These are phyloP conservation scores for Clepsis dumicolana DNA, from an alignment of 2,888 invertebrate species.

Conservation along the genomic window DNA sequence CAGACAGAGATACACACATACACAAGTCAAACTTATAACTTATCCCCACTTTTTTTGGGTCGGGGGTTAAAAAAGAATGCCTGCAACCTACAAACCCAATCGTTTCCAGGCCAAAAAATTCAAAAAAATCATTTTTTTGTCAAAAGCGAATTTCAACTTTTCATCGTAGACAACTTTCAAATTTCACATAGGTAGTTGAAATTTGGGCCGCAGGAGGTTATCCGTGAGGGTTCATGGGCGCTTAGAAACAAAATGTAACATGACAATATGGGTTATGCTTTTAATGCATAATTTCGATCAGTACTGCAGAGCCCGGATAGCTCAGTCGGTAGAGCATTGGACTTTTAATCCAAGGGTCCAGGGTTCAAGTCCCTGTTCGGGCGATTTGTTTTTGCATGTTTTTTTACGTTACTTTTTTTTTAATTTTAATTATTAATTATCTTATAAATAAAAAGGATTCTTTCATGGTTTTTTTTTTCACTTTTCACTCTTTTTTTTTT, in stretches of 20 bases:
- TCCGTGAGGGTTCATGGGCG: not conserved
- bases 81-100: too few relatives aligned
- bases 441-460: too few relatives aligned
- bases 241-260: constrained; percentile 18
- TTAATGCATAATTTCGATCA: constrained; percentile 50
- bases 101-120: too few relatives aligned
- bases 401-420: not conserved
- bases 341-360: constrained; percentile 87
- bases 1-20: too few relatives aligned
- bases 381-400: constrained; percentile 59
- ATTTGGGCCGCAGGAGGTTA: too few relatives aligned
- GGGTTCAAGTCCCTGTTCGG: constrained; percentile 87
- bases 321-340: constrained; percentile 87
- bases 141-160: too few relatives aligned
- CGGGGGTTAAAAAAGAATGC: too few relatives aligned
- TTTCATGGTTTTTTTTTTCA: constrained; percentile 5
- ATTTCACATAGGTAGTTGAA: too few relatives aligned
- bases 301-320: constrained; percentile 75
- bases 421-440: constrained; percentile 1
- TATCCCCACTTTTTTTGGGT: too few relatives aligned
- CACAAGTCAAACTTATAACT: too few relatives aligned
- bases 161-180: too few relatives aligned
- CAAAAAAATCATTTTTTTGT: too few relatives aligned
- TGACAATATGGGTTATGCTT: constrained; percentile 23
- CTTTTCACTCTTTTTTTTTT: not conserved